A percentile compares a stretch with the other conserved stretches of the same genome.
Evolutionary conservation across 2,888 invertebrate genomes (phyloP).

Genomic region (Bibio marci): DNA sequence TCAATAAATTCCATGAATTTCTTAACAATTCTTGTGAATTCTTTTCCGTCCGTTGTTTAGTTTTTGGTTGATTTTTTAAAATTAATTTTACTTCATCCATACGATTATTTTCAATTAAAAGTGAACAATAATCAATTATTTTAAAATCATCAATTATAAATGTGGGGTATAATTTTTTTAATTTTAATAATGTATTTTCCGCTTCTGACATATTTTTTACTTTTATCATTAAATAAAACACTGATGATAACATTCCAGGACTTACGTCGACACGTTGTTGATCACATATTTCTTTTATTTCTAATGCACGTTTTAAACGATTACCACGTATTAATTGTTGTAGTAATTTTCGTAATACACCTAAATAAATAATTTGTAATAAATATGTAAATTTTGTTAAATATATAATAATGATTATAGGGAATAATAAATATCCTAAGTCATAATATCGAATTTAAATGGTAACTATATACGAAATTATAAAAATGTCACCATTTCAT

Average conservation of each 20-base stretch:
- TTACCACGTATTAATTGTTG: conserved; percentile 38
- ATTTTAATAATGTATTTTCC: conserved; percentile 31
- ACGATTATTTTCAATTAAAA: conserved; percentile 33
- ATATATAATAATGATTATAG: too few relatives aligned
- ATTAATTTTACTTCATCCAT: conserved; percentile 22
- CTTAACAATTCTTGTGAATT: conserved; percentile 34
- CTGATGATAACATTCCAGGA: conserved; percentile 46
- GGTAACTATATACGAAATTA: too few relatives aligned
- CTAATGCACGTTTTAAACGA: conserved; percentile 35
- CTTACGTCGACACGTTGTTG: conserved; percentile 35
- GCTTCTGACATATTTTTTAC: conserved; percentile 37
- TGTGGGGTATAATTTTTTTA: conserved; percentile 33
- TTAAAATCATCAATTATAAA: conserved; percentile 49
- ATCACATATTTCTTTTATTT: conserved; percentile 36
- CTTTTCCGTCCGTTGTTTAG: conserved; percentile 22
- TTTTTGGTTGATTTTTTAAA: conserved; percentile 33
- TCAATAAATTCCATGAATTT: conserved; percentile 44
- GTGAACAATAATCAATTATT: conserved; percentile 41
- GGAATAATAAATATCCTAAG: too few relatives aligned
- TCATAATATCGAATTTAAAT: too few relatives aligned
- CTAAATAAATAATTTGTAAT: too few relatives aligned
- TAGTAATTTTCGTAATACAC: conserved; percentile 39
- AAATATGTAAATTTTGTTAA: too few relatives aligned
- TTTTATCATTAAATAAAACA: conserved; percentile 42
- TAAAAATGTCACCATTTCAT: too few relatives aligned